These are phyloP conservation scores for Pardalotus punctatus DNA, from an alignment of 2,113 vertebrate species.

Conservation along the genomic window DNA sequence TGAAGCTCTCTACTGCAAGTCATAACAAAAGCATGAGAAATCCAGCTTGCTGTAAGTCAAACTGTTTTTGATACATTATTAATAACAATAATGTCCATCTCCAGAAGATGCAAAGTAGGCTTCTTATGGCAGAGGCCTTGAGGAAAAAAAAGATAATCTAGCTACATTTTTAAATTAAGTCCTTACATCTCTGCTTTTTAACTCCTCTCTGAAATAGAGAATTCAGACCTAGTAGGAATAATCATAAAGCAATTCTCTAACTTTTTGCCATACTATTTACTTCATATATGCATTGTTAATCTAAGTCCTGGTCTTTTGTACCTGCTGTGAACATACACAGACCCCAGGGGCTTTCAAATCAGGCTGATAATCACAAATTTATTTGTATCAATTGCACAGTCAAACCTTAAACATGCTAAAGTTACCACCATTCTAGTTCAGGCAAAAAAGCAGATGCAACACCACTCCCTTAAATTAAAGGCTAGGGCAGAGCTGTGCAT, in stretches of 20 bases:
- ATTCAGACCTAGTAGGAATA: background rate
- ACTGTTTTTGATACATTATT: constrained; percentile 45
- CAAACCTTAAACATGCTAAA: background rate
- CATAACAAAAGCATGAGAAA: constrained; percentile 40
- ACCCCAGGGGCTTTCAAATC: background rate
- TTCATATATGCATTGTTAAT: background rate
- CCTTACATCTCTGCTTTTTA: background rate
- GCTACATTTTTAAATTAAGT: background rate
- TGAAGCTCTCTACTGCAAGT: constrained; percentile 1
- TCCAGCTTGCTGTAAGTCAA: background rate
- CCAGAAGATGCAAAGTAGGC: background rate
- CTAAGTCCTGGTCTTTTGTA: background rate
- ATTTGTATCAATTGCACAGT: background rate
- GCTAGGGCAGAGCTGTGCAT: background rate
- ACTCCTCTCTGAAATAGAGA: background rate
- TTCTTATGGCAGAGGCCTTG: background rate
- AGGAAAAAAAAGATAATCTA: background rate
- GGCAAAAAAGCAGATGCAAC: background rate
- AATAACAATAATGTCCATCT: constrained; percentile 1
- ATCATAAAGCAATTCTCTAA: background rate
- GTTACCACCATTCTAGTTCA: background rate
- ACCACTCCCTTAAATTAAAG: constrained; percentile 38
- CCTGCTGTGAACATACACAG: background rate
- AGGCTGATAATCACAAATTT: background rate
- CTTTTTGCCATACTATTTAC: background rate